phyloP scores from a whole-genome alignment of 2,888 invertebrate species.

The Erebia epiphron region DNA sequence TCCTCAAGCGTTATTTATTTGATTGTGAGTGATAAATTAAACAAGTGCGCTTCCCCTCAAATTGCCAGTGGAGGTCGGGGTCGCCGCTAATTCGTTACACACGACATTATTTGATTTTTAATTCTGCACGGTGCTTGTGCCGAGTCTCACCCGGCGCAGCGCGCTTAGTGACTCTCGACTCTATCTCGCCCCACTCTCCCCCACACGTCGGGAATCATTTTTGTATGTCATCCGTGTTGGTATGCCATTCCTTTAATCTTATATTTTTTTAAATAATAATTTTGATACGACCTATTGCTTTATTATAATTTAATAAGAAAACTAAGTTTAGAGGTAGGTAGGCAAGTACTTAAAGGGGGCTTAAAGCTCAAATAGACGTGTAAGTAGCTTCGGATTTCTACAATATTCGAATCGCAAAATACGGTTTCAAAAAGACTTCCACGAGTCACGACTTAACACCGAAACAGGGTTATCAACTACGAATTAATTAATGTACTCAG shows the following conservation, averaged over 20 bases:
- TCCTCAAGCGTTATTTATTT: conserved; percentile 4
- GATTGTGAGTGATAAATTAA: conserved; percentile 42
- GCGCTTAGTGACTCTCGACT: conserved; percentile 8
- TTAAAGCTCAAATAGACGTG: not conserved
- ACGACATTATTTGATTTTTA: conserved; percentile 81
- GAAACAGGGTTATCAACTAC: no score
- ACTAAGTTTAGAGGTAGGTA: no score
- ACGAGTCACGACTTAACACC: no score
- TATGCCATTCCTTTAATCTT: no score
- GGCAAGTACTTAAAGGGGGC: no score
- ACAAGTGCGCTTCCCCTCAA: conserved; percentile 29
- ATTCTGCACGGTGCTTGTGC: conserved; percentile 65
- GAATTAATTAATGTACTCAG: no score
- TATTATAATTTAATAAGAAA: no score
- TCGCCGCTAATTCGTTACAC: conserved; percentile 64
- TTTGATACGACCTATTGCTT: no score
- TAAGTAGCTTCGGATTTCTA: not conserved
- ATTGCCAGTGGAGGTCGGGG: not conserved
- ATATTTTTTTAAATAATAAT: no score
- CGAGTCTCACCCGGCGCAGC: not conserved
- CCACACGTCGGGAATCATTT: conserved; percentile 2
- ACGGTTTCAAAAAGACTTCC: no score
- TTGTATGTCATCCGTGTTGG: not conserved
- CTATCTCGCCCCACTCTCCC: not conserved
- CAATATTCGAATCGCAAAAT: no score